phyloP scores from a whole-genome alignment of 2,888 invertebrate genomes.

The Drosophila helvetica region DNA sequence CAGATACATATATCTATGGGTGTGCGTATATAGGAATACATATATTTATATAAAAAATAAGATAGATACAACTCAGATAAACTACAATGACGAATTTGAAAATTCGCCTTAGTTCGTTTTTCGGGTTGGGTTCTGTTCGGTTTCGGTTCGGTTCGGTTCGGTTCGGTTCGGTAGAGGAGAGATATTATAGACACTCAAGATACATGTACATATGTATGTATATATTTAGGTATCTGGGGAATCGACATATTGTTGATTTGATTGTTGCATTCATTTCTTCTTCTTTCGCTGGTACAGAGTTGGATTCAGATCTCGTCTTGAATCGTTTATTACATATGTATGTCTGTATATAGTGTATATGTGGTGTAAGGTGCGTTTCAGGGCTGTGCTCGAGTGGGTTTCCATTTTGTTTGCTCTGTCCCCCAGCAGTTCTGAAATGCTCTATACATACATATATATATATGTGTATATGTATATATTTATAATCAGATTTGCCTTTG shows the following conservation, averaged over 20 bases:
- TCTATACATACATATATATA: not conserved
- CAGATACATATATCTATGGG: constrained; percentile 7
- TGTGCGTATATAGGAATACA: constrained; percentile 6
- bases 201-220: not conserved
- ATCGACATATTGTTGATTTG: constrained; percentile 50
- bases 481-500: constrained; percentile 23
- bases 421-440: not conserved
- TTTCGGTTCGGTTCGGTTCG: constrained; percentile 1
- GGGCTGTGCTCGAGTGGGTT: too few species aligned
- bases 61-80: constrained; percentile 23
- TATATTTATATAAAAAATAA: constrained; percentile 38
- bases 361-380: not conserved
- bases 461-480: constrained; percentile 15
- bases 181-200: constrained; percentile 31
- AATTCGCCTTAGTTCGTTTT: not conserved
- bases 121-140: too few species aligned
- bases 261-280: constrained; percentile 32
- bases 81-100: constrained; percentile 4
- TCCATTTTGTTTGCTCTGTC: too few species aligned
- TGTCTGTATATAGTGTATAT: not conserved
- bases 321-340: not conserved
- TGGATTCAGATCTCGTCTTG: constrained; percentile 10
- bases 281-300: constrained; percentile 14
- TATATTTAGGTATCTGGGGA: not conserved
- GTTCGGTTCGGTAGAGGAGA: not conserved